A percentile compares a stretch with the other conserved stretches of the same genome.
Conservation (phyloP, 2,113 vertebrate genomes). For the Colossoma macropomum region DNA sequence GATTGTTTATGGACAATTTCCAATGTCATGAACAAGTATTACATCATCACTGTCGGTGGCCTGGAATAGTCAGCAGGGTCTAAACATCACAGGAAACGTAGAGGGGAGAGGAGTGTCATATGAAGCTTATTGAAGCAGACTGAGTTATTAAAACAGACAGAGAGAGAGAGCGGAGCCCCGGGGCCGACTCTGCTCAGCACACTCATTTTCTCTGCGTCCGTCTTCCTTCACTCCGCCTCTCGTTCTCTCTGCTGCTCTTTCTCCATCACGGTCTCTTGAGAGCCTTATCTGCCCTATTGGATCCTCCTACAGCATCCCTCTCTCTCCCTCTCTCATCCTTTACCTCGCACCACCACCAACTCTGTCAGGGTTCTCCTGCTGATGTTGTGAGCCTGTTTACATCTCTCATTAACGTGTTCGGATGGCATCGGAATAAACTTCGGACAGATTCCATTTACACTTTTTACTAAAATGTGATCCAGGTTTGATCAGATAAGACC, state of each 20-base stretch:
- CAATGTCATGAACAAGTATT: slow-evolving; percentile 25
- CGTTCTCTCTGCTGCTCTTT: slow-evolving; percentile 17
- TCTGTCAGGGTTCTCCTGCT: no score
- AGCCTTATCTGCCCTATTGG: not conserved
- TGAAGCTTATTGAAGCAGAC: slow-evolving; percentile 19
- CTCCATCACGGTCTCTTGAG: not conserved
- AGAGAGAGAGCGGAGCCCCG: not conserved
- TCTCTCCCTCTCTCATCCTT: slow-evolving; percentile 11
- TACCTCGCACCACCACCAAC: not conserved
- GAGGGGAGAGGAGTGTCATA: not conserved
- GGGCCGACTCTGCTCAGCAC: not conserved
- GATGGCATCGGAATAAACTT: no score
- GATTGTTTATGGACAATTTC: not conserved
- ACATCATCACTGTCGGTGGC: slow-evolving; percentile 19
- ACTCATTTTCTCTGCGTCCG: slow-evolving; percentile 49
- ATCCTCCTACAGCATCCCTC: not conserved
- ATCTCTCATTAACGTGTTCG: no score
- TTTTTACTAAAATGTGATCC: no score
- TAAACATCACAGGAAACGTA: not conserved
- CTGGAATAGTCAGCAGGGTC: slow-evolving; percentile 20
- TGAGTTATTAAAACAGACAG: slow-evolving; percentile 19
- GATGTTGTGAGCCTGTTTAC: no score
- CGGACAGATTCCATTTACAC: no score
- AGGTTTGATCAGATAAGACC: no score
- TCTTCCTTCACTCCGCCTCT: slow-evolving; percentile 49